Base-by-base conservation (phyloP, 2,113 vertebrate species). In the Osmerus eperlanus region DNA sequence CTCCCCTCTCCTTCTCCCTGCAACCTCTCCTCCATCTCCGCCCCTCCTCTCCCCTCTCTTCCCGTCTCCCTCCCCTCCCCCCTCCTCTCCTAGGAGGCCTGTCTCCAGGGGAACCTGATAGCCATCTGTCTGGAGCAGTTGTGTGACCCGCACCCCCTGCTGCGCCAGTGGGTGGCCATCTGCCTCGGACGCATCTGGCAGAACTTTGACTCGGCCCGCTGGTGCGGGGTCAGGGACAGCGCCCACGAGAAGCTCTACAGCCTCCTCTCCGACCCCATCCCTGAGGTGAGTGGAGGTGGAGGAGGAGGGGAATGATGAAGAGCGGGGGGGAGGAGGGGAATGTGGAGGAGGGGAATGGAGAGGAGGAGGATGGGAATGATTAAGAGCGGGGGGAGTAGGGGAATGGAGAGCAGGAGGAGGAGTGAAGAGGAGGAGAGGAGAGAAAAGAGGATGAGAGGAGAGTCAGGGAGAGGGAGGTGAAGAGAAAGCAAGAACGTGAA, bases 101-200 rank as follows among this genome's bases (percentile, higher is more conserved):
- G 97, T 86, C 93, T 99, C 55, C 96, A 99, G 78, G 96, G 97
- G 3, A 99, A 98, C 90, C 89, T 99, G 73, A 97, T 99, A 11
- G 95, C 97, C 0, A 98, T 97, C 87, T 99, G 97, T 87, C 92
- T 99, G 88, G 97, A 99, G 86, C 97, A 99, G 91, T 87, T 99
- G 66, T 97, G 90, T 0, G 97, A 99, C 85, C 96, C 96, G 0
- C 96, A 98, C 78, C 96, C 97, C 0, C 89, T 99, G 67, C 93
- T 99, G 76, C 94, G 97, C 64, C 97, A 99, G 87, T 99, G 97
- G 97, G 96, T 99, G 77, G 97, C 97, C 84, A 98, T 99, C 86
- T 99, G 97, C 82, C 86, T 99, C 15, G 97, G 97, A 0, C 92
- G 97, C 1, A 96, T 99, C 87, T 99, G 97, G 97, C 97, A 99